phyloP scores from a whole-genome alignment of 2,797 vertebrate species.

The Mus caroli region DNA sequence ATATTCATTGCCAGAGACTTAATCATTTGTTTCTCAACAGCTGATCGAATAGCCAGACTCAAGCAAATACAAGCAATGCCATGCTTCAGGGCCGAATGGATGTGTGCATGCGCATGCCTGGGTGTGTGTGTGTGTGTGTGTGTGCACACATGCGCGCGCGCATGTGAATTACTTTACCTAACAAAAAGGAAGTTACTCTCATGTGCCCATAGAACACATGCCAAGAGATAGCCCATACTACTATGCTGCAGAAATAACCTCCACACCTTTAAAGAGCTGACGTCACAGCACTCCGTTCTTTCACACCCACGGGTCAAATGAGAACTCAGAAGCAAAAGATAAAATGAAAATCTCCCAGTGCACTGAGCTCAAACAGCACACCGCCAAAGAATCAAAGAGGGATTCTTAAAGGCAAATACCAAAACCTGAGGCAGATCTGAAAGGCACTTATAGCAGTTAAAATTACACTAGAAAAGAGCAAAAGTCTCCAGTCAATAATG shows the following conservation, averaged over 20 bases:
- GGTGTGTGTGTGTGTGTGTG: neutral
- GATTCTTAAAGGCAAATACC: slow-evolving; percentile 28
- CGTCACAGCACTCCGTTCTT: neutral
- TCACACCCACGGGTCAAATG: neutral
- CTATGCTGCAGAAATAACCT: neutral
- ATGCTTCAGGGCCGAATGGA: neutral
- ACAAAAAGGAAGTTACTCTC: neutral
- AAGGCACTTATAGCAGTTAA: slow-evolving; percentile 11
- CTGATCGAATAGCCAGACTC: neutral
- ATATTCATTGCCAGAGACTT: neutral
- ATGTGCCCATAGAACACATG: neutral
- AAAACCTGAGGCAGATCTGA: neutral
- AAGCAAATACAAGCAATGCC: neutral
- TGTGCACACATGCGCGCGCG: too few species aligned
- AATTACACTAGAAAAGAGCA: slow-evolving; percentile 38
- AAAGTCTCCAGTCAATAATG: slow-evolving; percentile 40
- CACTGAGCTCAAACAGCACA: neutral
- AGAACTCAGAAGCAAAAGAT: slow-evolving; percentile 17
- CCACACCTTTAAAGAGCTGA: neutral
- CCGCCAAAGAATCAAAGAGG: slow-evolving; percentile 18
- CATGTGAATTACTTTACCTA: neutral
- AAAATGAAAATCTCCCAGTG: neutral
- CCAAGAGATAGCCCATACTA: neutral
- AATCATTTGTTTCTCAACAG: neutral
- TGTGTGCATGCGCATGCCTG: too few species aligned